Evolutionary conservation across 2,888 invertebrate species (phyloP).

Genomic region (Ophioninae sp.): DNA sequence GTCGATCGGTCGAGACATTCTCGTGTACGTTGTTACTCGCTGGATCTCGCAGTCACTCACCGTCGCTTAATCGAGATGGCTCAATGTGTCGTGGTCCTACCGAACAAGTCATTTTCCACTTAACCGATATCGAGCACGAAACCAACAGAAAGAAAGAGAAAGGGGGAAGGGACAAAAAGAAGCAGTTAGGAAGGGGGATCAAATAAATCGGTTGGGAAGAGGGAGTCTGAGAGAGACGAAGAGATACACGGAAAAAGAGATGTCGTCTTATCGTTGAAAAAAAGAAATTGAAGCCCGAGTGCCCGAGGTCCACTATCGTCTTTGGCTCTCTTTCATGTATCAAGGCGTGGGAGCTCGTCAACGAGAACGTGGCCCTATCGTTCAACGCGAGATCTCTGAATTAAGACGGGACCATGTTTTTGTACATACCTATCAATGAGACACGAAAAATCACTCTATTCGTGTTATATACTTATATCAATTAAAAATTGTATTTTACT

Average conservation of each 20-base stretch:
- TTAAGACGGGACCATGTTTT: conserved; percentile 11
- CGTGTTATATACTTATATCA: too few relatives aligned
- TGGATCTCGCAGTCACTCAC: conserved; percentile 46
- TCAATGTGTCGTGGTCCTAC: conserved; percentile 54
- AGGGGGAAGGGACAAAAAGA: conserved; percentile 11
- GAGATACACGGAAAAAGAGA: conserved; percentile 10
- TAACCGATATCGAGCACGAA: conserved; percentile 37
- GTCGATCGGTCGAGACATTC: conserved; percentile 29
- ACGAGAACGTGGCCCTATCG: conserved; percentile 56
- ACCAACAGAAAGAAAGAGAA: conserved; percentile 9
- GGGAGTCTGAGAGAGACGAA: neutral
- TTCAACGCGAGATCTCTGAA: conserved; percentile 42
- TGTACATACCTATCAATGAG: neutral
- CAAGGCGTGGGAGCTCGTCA: conserved; percentile 60
- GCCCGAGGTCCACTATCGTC: conserved; percentile 23
- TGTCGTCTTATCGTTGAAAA: conserved; percentile 17
- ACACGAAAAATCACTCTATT: too few relatives aligned
- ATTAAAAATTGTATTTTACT: too few relatives aligned
- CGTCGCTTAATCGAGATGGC: conserved; percentile 53
- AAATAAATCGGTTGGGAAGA: too few relatives aligned
- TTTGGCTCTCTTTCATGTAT: neutral
- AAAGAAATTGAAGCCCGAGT: conserved; percentile 13
- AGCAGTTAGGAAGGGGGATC: neutral
- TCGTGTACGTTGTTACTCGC: conserved; percentile 19
- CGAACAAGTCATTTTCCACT: conserved; percentile 60